phyloP scores from a whole-genome alignment of 2,888 invertebrate species.

The Drosophila lutescens region DNA sequence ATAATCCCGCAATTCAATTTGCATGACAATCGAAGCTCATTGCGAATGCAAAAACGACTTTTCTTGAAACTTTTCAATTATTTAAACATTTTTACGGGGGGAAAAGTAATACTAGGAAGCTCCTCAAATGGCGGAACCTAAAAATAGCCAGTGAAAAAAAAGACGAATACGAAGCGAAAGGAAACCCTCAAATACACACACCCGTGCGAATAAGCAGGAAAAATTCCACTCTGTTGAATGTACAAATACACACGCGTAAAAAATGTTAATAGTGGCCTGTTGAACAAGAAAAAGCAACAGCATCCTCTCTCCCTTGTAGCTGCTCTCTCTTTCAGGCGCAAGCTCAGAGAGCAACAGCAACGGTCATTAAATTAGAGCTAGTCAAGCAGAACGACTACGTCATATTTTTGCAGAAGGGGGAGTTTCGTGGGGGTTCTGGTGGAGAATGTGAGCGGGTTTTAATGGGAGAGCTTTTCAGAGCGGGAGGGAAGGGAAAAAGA shows the following conservation, averaged over 20 bases:
- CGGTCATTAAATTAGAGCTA: conserved; percentile 41
- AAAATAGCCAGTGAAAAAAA: conserved; percentile 53
- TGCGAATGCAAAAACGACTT: conserved; percentile 44
- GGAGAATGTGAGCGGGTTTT: not conserved
- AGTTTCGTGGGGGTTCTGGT: not conserved
- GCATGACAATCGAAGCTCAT: conserved; percentile 35
- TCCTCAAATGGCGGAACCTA: conserved; percentile 39
- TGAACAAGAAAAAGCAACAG: conserved; percentile 65
- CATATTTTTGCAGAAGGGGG: conserved; percentile 18
- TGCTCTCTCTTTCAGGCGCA: conserved; percentile 14
- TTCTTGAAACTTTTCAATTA: conserved; percentile 54
- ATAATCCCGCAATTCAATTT: conserved; percentile 40
- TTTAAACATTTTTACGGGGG: conserved; percentile 31
- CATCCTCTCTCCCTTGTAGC: conserved; percentile 18
- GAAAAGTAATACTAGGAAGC: conserved; percentile 12
- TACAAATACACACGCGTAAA: conserved; percentile 48
- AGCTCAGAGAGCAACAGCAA: conserved; percentile 33
- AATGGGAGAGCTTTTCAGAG: conserved; percentile 7
- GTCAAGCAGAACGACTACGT: conserved; percentile 37
- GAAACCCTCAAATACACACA: conserved; percentile 28
- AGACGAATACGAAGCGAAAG: conserved; percentile 15
- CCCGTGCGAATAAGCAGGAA: conserved; percentile 16
- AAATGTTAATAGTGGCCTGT: conserved; percentile 77
- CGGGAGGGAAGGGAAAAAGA: conserved; percentile 7
- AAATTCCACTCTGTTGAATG: conserved; percentile 68